Conservation (phyloP, 2,797 vertebrate genomes). For the Halcyon badia region DNA sequence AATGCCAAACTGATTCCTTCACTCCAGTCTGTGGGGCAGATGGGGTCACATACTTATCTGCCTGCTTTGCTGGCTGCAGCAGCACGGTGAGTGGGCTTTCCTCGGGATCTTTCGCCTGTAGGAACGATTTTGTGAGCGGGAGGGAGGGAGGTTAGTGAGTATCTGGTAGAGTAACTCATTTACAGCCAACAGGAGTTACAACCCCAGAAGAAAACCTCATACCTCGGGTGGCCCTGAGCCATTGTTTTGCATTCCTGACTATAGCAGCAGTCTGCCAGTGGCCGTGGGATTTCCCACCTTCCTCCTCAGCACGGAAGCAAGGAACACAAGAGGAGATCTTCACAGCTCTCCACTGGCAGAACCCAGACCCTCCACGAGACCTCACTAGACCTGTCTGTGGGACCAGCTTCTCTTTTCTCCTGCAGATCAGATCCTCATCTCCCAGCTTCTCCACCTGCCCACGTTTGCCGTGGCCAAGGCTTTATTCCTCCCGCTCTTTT, state of each 20-base stretch:
- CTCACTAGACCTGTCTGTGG: neutral
- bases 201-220: neutral
- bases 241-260: neutral
- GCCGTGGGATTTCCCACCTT: neutral
- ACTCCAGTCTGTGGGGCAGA: slow-evolving; percentile 96
- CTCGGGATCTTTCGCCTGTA: fast-evolving
- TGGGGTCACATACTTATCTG: slow-evolving; percentile 94
- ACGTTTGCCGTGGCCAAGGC: neutral
- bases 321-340: neutral
- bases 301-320: neutral
- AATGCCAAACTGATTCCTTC: slow-evolving; percentile 95
- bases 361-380: neutral
- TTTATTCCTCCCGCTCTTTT: neutral
- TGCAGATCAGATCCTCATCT: neutral
- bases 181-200: neutral
- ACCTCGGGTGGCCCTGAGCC: neutral
- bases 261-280: neutral
- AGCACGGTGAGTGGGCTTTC: slow-evolving; percentile 68
- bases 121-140: neutral
- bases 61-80: slow-evolving; percentile 96
- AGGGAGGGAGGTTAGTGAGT: fast-evolving
- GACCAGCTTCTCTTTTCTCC: neutral
- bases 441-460: neutral
- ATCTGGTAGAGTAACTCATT: neutral
- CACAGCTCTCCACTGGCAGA: neutral